Conservation (phyloP, 2,888 invertebrate genomes). For the Arenicola marina region DNA sequence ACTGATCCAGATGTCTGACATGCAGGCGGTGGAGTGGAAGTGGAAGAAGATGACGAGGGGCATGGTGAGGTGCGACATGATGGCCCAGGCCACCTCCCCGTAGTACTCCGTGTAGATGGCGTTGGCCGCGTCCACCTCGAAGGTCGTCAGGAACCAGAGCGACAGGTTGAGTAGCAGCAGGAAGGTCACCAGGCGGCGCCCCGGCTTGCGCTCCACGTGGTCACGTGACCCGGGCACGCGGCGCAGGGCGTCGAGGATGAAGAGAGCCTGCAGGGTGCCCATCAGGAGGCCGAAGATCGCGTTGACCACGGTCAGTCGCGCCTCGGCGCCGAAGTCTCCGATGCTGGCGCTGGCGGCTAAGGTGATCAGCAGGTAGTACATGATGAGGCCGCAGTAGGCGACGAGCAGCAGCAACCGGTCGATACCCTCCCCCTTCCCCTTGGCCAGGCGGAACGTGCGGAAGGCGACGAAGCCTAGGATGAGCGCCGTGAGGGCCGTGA, state of each 20-base stretch:
- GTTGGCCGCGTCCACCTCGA: conserved; percentile 65
- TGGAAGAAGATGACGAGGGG: conserved; percentile 66
- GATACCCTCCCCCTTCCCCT: conserved; percentile 44
- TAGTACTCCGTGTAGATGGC: conserved; percentile 69
- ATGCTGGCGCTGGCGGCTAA: conserved; percentile 22
- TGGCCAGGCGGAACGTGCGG: conserved; percentile 41
- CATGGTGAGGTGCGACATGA: conserved; percentile 68
- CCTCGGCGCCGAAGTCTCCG: neutral
- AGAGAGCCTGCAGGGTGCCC: conserved; percentile 50
- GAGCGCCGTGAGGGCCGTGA: conserved; percentile 44
- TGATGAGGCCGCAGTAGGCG: conserved; percentile 90
- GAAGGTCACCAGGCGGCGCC: conserved; percentile 69
- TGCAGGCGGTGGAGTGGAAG: conserved; percentile 59
- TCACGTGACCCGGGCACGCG: conserved; percentile 57
- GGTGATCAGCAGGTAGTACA: conserved; percentile 62
- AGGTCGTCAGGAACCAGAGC: conserved; percentile 67
- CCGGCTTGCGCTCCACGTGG: conserved; percentile 62
- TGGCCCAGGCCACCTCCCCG: conserved; percentile 70
- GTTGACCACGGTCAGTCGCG: conserved; percentile 38
- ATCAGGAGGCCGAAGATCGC: conserved; percentile 30
- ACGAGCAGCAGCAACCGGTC: conserved; percentile 82
- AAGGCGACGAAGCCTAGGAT: conserved; percentile 22
- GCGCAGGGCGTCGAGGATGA: conserved; percentile 55
- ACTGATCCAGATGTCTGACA: conserved; percentile 59
- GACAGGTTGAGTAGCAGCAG: conserved; percentile 70